Evolutionary conservation across 2,113 vertebrate species (phyloP).

Genomic region (Gallinago jamesoni): DNA sequence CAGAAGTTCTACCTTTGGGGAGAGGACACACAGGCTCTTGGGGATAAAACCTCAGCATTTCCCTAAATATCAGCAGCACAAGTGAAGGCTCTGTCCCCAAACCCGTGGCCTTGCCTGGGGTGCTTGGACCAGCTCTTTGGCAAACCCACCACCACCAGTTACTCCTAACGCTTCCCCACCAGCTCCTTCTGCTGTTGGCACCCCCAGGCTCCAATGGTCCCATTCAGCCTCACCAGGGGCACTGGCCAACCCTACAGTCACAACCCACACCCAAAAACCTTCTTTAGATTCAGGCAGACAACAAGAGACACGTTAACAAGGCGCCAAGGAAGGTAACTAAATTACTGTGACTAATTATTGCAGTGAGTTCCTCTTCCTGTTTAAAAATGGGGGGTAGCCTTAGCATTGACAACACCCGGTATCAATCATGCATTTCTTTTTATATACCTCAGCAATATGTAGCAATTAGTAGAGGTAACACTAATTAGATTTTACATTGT

Average conservation of each 20-base stretch:
- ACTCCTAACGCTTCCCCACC: neutral
- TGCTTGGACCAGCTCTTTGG: neutral
- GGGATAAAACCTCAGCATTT: neutral
- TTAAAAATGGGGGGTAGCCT: neutral
- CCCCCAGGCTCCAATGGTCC: neutral
- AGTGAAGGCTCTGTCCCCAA: neutral
- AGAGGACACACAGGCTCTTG: neutral
- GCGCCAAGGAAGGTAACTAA: neutral
- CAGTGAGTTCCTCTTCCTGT: neutral
- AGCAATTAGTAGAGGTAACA: slow-evolving; percentile 73
- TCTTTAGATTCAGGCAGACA: neutral
- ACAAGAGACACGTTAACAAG: neutral
- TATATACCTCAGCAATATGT: slow-evolving; percentile 59
- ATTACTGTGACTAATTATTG: neutral
- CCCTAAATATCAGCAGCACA: neutral
- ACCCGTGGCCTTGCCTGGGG: accelerated
- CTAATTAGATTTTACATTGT: slow-evolving; percentile 80
- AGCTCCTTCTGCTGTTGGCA: neutral
- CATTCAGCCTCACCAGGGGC: neutral
- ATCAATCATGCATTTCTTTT: slow-evolving; percentile 60
- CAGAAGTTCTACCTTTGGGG: neutral
- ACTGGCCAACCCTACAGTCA: neutral
- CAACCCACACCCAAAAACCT: neutral
- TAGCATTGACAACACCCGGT: neutral
- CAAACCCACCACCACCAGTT: neutral